Evolutionary conservation across 2,888 invertebrate species (phyloP).

Genomic region (Plagodis pulveraria): DNA sequence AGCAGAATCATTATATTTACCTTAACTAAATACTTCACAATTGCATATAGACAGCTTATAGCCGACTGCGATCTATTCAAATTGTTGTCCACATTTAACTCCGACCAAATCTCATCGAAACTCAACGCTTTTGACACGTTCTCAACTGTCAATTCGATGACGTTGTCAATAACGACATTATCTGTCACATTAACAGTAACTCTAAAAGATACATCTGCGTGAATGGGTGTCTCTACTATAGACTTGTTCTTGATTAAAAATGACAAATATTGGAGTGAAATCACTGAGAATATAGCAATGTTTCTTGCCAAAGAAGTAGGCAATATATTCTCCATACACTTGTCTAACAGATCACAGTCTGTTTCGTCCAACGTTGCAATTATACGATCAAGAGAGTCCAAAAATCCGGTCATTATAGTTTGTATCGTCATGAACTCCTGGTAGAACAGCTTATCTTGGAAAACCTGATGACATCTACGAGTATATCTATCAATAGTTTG

Average conservation of each 20-base stretch:
- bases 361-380: constrained; percentile 63
- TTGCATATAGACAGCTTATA: constrained; percentile 76
- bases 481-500: constrained; percentile 79
- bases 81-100: constrained; percentile 72
- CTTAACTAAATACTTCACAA: constrained; percentile 78
- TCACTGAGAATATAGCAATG: constrained; percentile 72
- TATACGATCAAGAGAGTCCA: constrained; percentile 60
- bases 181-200: constrained; percentile 58
- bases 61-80: constrained; percentile 75
- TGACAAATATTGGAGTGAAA: constrained; percentile 76
- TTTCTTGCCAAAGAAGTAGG: constrained; percentile 64
- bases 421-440: constrained; percentile 74
- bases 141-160: constrained; percentile 63
- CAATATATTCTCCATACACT: constrained; percentile 68
- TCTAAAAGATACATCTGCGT: constrained; percentile 75
- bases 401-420: constrained; percentile 64
- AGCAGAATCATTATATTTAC: constrained; percentile 42
- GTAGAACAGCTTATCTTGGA: constrained; percentile 78
- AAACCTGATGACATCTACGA: constrained; percentile 77
- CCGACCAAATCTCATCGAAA: constrained; percentile 72
- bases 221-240: constrained; percentile 70
- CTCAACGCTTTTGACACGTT: constrained; percentile 73
- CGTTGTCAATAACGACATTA: constrained; percentile 68
- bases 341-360: constrained; percentile 76
- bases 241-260: constrained; percentile 81